These are phyloP conservation scores for Netelia virgata DNA, from an alignment of 2,888 invertebrate species.

Conservation along the genomic window DNA sequence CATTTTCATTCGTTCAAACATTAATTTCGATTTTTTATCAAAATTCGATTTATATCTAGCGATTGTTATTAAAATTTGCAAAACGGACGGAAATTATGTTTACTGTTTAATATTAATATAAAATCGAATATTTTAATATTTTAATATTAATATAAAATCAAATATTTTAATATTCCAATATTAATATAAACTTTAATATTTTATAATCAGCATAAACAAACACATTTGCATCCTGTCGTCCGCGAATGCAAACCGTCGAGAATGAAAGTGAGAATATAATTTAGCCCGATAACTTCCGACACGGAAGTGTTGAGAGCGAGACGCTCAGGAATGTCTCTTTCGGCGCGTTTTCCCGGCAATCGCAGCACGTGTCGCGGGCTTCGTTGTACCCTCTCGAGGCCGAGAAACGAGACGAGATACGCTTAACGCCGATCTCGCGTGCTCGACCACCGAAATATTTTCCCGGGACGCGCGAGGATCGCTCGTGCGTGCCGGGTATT, in stretches of 20 bases:
- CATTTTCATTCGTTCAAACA: neutral
- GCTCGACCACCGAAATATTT: slow-evolving; percentile 64
- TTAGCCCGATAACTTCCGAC: slow-evolving; percentile 36
- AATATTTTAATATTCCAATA: too few relatives aligned
- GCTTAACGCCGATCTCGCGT: slow-evolving; percentile 49
- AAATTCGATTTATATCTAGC: neutral
- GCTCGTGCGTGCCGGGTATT: slow-evolving; percentile 62
- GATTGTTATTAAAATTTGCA: neutral
- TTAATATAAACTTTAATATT: too few relatives aligned
- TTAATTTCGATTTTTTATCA: neutral
- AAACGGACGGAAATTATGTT: neutral
- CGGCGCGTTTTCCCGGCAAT: neutral
- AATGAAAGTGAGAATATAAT: neutral
- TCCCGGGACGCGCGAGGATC: slow-evolving; percentile 33
- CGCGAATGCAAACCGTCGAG: neutral
- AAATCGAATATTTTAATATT: too few relatives aligned
- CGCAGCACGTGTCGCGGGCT: slow-evolving; percentile 53
- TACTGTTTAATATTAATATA: too few relatives aligned
- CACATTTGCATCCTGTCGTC: too few relatives aligned
- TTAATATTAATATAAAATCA: too few relatives aligned
- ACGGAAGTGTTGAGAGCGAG: slow-evolving; percentile 50
- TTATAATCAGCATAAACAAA: too few relatives aligned
- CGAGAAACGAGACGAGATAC: slow-evolving; percentile 33
- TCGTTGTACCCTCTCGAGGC: slow-evolving; percentile 36
- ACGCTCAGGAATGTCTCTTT: slow-evolving; percentile 25